Evolutionary conservation across 2,888 invertebrate genomes (phyloP).

Genomic region (Falcaria lacertinaria): DNA sequence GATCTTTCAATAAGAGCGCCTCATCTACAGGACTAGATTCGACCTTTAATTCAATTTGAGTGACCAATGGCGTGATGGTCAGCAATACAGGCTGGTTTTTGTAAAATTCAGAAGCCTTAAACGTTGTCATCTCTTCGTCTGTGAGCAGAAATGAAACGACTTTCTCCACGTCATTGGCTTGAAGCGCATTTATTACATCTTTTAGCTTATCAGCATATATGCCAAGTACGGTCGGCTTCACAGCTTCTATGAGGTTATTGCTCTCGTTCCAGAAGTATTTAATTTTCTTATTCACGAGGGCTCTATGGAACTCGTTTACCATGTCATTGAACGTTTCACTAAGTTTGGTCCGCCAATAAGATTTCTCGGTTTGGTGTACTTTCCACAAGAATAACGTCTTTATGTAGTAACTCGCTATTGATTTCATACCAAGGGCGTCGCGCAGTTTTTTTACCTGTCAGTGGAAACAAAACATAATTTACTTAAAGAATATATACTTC

Average conservation of each 20-base stretch:
- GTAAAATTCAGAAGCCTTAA: slow-evolving; percentile 49
- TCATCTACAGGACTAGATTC: neutral
- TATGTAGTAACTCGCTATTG: slow-evolving; percentile 79
- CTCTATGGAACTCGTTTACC: slow-evolving; percentile 49
- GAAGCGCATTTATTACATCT: slow-evolving; percentile 53
- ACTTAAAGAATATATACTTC: no score
- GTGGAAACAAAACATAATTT: no score
- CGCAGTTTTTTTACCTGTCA: slow-evolving; percentile 73
- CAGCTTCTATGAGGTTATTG: slow-evolving; percentile 51
- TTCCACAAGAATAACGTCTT: slow-evolving; percentile 77
- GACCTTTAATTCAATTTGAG: neutral
- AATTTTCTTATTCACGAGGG: slow-evolving; percentile 44
- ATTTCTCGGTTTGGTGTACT: slow-evolving; percentile 42
- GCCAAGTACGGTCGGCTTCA: slow-evolving; percentile 44
- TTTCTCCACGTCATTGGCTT: slow-evolving; percentile 48
- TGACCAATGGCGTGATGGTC: neutral
- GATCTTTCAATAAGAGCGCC: neutral
- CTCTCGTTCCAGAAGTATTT: slow-evolving; percentile 59
- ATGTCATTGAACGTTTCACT: slow-evolving; percentile 49
- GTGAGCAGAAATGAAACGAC: slow-evolving; percentile 38
- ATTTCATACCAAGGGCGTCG: slow-evolving; percentile 57
- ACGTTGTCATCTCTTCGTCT: slow-evolving; percentile 39
- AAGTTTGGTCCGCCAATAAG: slow-evolving; percentile 53
- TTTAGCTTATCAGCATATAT: slow-evolving; percentile 53
- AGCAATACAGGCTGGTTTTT: slow-evolving; percentile 11